phyloP scores from a whole-genome alignment of 2,888 invertebrate species.

The Emesis castigata region DNA sequence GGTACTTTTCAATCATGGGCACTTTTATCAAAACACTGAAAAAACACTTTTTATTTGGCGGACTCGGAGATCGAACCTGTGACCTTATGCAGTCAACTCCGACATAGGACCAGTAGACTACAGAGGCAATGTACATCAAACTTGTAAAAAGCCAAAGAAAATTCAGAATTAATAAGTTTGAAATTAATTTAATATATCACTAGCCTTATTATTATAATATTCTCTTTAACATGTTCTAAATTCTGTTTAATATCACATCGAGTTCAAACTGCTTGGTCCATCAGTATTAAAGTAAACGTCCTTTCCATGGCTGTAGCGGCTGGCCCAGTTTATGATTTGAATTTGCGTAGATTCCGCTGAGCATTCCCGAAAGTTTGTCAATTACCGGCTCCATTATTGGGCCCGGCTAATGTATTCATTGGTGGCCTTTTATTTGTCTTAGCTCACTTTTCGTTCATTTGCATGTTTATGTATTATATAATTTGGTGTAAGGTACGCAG shows the following conservation, averaged over 20 bases:
- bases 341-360: not conserved
- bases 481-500: too few relatives aligned
- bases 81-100: too few relatives aligned
- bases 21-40: too few relatives aligned
- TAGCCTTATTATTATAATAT: too few relatives aligned
- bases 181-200: too few relatives aligned
- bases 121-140: too few relatives aligned
- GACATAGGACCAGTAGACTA: too few relatives aligned
- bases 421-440: constrained; percentile 72
- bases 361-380: constrained; percentile 73
- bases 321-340: not conserved
- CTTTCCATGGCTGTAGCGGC: not conserved
- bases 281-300: not conserved
- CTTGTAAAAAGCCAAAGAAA: too few relatives aligned
- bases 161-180: too few relatives aligned
- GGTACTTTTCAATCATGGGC: too few relatives aligned
- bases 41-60: too few relatives aligned
- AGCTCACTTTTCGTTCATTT: constrained; percentile 39
- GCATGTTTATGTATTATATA: not conserved
- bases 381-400: constrained; percentile 76
- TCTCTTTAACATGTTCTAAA: not conserved
- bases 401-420: constrained; percentile 75
- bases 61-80: too few relatives aligned
- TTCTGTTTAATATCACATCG: not conserved
- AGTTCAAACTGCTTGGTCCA: not conserved